A percentile compares a stretch with the other conserved stretches of the same genome.
phyloP scores from a whole-genome alignment of 2,888 invertebrate species.

The Neoascia interrupta region DNA sequence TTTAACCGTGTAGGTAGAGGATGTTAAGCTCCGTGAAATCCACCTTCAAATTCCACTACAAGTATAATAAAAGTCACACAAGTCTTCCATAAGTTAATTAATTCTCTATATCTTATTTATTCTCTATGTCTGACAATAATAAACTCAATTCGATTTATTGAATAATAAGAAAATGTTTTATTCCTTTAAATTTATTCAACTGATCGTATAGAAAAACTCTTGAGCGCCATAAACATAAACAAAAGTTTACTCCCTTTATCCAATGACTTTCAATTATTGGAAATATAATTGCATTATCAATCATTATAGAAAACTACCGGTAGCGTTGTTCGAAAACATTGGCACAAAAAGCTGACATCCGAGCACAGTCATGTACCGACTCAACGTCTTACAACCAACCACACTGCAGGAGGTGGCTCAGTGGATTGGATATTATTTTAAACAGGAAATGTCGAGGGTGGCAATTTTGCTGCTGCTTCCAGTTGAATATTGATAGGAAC shows the following conservation, averaged over 20 bases:
- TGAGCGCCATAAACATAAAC: too few species aligned
- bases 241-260: slow-evolving; percentile 60
- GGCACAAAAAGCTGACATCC: slow-evolving; percentile 30
- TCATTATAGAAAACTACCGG: slow-evolving; percentile 37
- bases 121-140: too few species aligned
- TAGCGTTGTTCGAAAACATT: slow-evolving; percentile 19
- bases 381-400: neutral
- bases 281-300: slow-evolving; percentile 69
- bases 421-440: slow-evolving; percentile 53
- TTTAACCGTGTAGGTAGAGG: too few species aligned
- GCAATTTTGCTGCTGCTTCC: neutral
- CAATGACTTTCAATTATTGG: slow-evolving; percentile 62
- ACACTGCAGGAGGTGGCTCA: slow-evolving; percentile 44
- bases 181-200: too few species aligned
- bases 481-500: slow-evolving; percentile 42
- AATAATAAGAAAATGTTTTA: too few species aligned
- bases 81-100: too few species aligned
- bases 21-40: too few species aligned
- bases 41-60: too few species aligned
- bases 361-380: slow-evolving; percentile 13
- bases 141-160: too few species aligned
- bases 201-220: too few species aligned
- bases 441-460: slow-evolving; percentile 49
- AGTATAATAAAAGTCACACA: too few species aligned
- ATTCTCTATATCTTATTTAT: too few species aligned